A percentile compares a stretch with the other conserved stretches of the same genome.
These are phyloP conservation scores for Spodoptera picta DNA, from an alignment of 2,888 invertebrate species.

Conservation along the genomic window DNA sequence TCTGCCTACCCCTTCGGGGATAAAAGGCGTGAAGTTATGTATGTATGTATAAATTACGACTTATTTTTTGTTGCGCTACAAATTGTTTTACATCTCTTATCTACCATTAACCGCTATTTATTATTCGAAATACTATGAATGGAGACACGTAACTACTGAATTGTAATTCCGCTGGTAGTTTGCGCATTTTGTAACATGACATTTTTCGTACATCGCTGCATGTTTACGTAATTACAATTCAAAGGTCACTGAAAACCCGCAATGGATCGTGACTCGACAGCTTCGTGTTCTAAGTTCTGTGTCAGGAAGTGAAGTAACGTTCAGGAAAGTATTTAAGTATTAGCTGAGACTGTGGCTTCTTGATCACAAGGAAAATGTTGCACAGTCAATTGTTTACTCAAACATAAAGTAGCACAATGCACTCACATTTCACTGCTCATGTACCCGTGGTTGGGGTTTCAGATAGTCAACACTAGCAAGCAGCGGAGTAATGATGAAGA, in stretches of 20 bases:
- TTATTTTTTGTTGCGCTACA: constrained; percentile 21
- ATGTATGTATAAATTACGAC: constrained; percentile 37
- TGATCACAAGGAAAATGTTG: constrained; percentile 30
- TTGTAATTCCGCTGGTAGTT: neutral
- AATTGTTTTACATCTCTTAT: constrained; percentile 1
- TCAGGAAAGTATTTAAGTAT: constrained; percentile 30
- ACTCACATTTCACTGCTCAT: too few species aligned
- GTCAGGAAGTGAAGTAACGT: constrained; percentile 42
- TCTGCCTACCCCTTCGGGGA: too few species aligned
- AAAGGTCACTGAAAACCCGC: constrained; percentile 34
- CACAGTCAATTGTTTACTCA: constrained; percentile 35
- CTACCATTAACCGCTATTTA: too few species aligned
- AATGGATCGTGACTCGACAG: constrained; percentile 30
- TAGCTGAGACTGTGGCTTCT: constrained; percentile 11
- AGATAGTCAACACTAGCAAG: too few species aligned
- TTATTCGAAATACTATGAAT: too few species aligned
- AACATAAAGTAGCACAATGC: neutral
- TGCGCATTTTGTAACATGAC: neutral
- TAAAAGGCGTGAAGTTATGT: too few species aligned
- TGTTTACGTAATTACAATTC: constrained; percentile 5
- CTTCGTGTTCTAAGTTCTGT: constrained; percentile 23
- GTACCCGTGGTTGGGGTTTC: too few species aligned
- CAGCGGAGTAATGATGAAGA: too few species aligned
- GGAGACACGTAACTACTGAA: neutral
- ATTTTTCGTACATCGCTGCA: constrained; percentile 13